Percentiles rank a stretch among this genome's conserved stretches.
Evolutionary conservation across 53 echinoderm and acorn worm genomes (phyloP).

Genomic region (Temnopleurus reevesii): DNA sequence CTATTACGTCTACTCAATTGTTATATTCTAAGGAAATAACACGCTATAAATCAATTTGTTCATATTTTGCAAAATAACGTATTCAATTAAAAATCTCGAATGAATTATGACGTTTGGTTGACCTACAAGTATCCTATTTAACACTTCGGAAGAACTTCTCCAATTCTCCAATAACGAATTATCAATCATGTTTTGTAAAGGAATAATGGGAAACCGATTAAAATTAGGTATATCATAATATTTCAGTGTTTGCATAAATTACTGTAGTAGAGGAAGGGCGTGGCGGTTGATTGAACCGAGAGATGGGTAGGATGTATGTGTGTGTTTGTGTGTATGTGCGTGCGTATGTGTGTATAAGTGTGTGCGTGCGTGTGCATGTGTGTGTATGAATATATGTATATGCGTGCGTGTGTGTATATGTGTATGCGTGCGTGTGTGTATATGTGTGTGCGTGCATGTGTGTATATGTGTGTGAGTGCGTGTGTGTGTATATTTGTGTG

Average conservation of each 20-base stretch:
- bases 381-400: too few relatives aligned
- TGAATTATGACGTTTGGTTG: constrained; percentile 5
- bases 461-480: too few relatives aligned
- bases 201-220: not conserved
- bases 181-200: not conserved
- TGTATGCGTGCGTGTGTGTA: too few relatives aligned
- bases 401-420: too few relatives aligned
- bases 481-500: too few relatives aligned
- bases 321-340: not conserved
- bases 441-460: too few relatives aligned
- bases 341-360: too few relatives aligned
- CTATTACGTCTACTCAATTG: not conserved
- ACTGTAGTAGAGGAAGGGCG: not conserved
- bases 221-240: too few relatives aligned
- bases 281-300: too few relatives aligned
- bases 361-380: too few relatives aligned
- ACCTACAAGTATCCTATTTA: not conserved
- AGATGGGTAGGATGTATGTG: not conserved
- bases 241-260: too few relatives aligned
- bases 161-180: not conserved
- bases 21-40: not conserved
- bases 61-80: constrained; percentile 4
- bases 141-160: not conserved
- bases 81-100: constrained; percentile 1
- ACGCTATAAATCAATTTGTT: constrained; percentile 17